Percentiles rank a stretch among this genome's conserved stretches.
phyloP scores from a whole-genome alignment of 2,113 vertebrate species.

The Toxotes chatareus region DNA sequence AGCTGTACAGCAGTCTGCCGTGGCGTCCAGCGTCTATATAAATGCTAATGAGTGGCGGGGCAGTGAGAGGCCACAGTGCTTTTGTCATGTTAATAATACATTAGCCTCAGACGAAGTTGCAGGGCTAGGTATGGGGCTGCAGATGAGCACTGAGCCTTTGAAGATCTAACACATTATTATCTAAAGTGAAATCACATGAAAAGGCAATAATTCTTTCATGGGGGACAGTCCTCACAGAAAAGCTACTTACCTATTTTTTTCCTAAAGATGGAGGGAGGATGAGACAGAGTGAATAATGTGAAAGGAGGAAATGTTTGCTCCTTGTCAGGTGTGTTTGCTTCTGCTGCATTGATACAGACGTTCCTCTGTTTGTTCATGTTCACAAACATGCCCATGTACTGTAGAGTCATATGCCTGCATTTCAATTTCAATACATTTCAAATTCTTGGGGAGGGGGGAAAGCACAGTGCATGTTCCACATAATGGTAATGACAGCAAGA shows the following conservation, averaged over 20 bases:
- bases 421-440: background rate
- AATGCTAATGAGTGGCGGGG: conserved; percentile 74
- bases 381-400: background rate
- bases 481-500: no score
- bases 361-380: background rate
- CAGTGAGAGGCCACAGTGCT: conserved; percentile 58
- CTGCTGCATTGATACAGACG: background rate
- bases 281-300: conserved; percentile 10
- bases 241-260: conserved; percentile 6
- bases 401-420: background rate
- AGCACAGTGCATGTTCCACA: no score
- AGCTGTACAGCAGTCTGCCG: conserved; percentile 51
- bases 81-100: conserved; percentile 81
- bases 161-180: conserved; percentile 76
- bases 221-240: background rate
- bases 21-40: conserved; percentile 71
- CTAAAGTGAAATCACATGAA: conserved; percentile 73
- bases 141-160: conserved; percentile 70
- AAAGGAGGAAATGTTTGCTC: background rate
- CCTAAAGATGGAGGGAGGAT: conserved; percentile 2
- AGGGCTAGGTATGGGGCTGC: conserved; percentile 64
- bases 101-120: conserved; percentile 65
- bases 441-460: background rate
- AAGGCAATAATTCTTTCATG: conserved; percentile 54
- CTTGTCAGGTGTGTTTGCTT: conserved; percentile 8